Percentiles rank a stretch among this genome's conserved stretches.
Evolutionary conservation across 2,797 vertebrate genomes (phyloP).

Genomic region (Myotis daubentonii): DNA sequence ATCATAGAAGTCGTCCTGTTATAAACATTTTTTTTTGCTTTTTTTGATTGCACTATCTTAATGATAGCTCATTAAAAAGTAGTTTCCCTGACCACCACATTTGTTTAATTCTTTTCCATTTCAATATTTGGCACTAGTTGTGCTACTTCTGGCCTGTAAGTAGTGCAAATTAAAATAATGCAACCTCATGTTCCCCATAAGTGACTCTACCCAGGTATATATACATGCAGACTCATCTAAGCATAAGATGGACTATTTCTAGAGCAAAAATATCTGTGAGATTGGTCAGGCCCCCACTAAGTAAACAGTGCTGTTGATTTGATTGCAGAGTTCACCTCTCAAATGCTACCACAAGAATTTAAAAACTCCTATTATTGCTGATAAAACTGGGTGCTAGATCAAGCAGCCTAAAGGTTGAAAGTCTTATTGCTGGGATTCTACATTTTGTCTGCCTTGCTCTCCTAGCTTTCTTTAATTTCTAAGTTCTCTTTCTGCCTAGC

Average conservation of each 20-base stretch:
- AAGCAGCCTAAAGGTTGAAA: neutral
- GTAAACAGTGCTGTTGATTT: neutral
- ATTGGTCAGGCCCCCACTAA: neutral
- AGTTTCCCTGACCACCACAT: neutral
- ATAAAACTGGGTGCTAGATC: neutral
- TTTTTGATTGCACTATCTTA: conserved; percentile 4
- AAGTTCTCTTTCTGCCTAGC: neutral
- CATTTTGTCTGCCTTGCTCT: neutral
- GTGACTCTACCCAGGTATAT: neutral
- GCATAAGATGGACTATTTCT: neutral
- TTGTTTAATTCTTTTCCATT: neutral
- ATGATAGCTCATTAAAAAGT: neutral
- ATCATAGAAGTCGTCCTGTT: neutral
- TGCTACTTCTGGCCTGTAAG: neutral
- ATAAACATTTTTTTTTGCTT: neutral
- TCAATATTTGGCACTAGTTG: neutral
- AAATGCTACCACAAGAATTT: neutral
- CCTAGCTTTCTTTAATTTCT: neutral
- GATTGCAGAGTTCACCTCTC: neutral
- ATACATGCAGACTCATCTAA: neutral
- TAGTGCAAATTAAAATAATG: neutral
- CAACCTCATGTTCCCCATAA: neutral
- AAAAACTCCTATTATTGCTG: neutral
- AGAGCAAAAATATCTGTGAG: neutral
- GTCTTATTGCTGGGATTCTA: neutral